phyloP scores from a whole-genome alignment of 1,140 invertebrate species.

The Drosophila sproati region DNA sequence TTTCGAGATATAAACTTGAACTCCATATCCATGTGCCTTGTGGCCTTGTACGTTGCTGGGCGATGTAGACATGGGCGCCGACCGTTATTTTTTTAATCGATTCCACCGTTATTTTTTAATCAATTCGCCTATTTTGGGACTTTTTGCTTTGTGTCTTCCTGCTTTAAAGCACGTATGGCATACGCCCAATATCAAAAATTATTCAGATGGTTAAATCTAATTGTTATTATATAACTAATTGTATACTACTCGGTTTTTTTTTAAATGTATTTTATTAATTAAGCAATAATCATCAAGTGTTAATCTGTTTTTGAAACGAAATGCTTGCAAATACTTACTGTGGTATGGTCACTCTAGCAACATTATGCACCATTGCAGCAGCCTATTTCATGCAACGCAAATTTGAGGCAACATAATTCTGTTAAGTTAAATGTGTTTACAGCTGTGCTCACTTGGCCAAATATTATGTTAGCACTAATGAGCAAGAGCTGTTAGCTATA shows the following conservation, averaged over 20 bases:
- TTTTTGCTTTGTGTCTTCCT: too few relatives aligned
- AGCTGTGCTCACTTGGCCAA: background rate
- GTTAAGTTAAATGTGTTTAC: background rate
- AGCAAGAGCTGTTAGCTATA: slow-evolving; percentile 1
- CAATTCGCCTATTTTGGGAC: background rate
- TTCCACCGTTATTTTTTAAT: background rate
- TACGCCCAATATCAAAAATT: too few relatives aligned
- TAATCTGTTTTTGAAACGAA: background rate
- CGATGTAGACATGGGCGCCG: background rate
- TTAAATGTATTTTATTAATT: too few relatives aligned
- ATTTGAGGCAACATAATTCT: background rate
- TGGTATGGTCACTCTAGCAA: background rate
- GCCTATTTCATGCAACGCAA: background rate
- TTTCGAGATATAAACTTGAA: slow-evolving; percentile 27
- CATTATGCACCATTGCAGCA: background rate
- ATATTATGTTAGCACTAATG: background rate
- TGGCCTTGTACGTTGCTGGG: slow-evolving; percentile 24
- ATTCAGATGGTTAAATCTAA: too few relatives aligned
- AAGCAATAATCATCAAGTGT: too few relatives aligned
- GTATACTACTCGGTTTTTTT: too few relatives aligned
- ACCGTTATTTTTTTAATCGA: background rate
- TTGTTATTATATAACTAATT: too few relatives aligned
- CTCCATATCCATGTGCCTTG: slow-evolving; percentile 9
- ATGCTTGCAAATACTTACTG: background rate
- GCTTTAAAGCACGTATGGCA: too few relatives aligned